A percentile compares a stretch with the other conserved stretches of the same genome.
Conservation (phyloP, 2,888 invertebrate species). For the Microplitis manilae region DNA sequence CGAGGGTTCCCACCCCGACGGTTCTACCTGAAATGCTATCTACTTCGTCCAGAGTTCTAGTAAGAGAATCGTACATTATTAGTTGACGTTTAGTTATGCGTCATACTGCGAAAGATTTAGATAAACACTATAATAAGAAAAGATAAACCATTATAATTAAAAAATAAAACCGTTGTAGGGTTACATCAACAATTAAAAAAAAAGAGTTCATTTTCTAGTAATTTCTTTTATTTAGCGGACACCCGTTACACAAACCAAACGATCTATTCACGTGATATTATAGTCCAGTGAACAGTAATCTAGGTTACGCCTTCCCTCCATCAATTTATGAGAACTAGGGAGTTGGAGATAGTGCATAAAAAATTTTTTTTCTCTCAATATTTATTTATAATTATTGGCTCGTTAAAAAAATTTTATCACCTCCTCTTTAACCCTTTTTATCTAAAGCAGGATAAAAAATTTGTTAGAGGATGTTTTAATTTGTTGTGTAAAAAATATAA, state of each 20-base stretch:
- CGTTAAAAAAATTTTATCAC: background rate
- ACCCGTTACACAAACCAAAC: slow-evolving; percentile 56
- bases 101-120: background rate
- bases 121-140: background rate
- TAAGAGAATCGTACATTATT: slow-evolving; percentile 27
- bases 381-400: background rate
- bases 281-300: slow-evolving; percentile 63
- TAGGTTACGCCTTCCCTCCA: slow-evolving; percentile 61
- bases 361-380: background rate
- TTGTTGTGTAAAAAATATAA: background rate
- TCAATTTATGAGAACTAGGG: slow-evolving; percentile 54
- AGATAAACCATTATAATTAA: background rate
- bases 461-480: background rate
- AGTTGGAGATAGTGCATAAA: background rate
- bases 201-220: too few relatives aligned
- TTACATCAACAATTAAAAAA: too few relatives aligned
- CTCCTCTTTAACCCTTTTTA: background rate
- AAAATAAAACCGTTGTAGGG: background rate
- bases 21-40: slow-evolving; percentile 52
- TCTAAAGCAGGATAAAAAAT: background rate
- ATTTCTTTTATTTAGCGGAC: slow-evolving; percentile 37
- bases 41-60: slow-evolving; percentile 28
- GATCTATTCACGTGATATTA: slow-evolving; percentile 60
- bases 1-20: slow-evolving; percentile 67
- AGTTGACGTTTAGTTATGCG: background rate